Percentiles rank a stretch among this genome's conserved stretches.
Evolutionary conservation across 2,797 vertebrate species (phyloP).

Genomic region (Leptoclinus maculatus): DNA sequence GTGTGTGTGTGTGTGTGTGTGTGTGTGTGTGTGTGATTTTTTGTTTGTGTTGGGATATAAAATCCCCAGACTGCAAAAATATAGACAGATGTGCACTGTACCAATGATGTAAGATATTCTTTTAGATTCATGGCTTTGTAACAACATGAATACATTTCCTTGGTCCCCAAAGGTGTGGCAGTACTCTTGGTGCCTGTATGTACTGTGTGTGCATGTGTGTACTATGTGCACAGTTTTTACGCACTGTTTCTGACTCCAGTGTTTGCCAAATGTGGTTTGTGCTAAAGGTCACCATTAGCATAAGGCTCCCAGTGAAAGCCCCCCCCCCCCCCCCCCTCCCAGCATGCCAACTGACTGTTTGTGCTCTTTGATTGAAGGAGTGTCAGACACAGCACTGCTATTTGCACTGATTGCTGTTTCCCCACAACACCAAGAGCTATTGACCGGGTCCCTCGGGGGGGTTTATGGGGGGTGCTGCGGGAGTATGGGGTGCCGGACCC

Average conservation of each 20-base stretch:
- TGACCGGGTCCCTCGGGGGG: not conserved
- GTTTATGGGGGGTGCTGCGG: too few species aligned
- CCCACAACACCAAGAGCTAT: conserved; percentile 1
- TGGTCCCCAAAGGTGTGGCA: conserved; percentile 6
- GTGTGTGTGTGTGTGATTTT: conserved; percentile 14
- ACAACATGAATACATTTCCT: not conserved
- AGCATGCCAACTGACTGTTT: conserved; percentile 47
- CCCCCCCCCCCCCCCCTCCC: conserved; percentile 4
- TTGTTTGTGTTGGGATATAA: conserved; percentile 11
- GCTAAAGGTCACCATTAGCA: conserved; percentile 77
- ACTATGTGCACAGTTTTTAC: not conserved
- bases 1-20: conserved; percentile 1
- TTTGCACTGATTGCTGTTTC: conserved; percentile 11
- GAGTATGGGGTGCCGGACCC: too few species aligned
- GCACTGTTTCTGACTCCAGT: conserved; percentile 33
- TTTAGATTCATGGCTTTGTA: conserved; percentile 33
- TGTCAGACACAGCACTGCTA: conserved; percentile 27
- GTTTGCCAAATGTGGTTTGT: conserved; percentile 73
- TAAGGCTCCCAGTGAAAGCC: conserved; percentile 60
- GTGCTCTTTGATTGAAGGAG: conserved; percentile 27
- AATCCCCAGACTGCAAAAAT: conserved; percentile 8
- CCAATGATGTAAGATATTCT: conserved; percentile 22
- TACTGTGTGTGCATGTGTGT: conserved; percentile 9
- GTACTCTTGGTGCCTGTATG: conserved; percentile 1
- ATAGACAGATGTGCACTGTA: conserved; percentile 8